Base-by-base conservation (phyloP, 2,888 invertebrate genomes). In the Pristionchus entomophagus region DNA sequence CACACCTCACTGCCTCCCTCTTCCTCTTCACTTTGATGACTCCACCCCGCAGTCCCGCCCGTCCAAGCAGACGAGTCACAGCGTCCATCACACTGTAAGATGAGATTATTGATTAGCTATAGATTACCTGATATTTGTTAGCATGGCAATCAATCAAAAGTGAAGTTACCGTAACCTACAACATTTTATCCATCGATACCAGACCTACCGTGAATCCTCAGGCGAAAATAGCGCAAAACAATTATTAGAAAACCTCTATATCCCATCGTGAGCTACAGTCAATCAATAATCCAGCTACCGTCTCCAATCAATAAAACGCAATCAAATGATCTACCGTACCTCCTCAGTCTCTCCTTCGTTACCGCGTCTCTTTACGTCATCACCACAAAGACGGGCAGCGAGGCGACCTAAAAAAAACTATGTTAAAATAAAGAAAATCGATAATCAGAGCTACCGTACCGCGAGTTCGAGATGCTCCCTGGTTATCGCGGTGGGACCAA, bases 321-420 rank as follows among this genome's bases (percentile, higher is more conserved):
- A n/a, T n/a, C n/a, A 22, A 59, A 77, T 38, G 22, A 26, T 26
- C 65, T 65, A 65, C 65, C 65, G 69, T 49, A 90, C 87, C 69
- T 84, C 51, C 95, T 94, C 35, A 95, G 91, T 78, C 94, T 92
- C 29, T 91, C 89, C 56, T 93, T 91, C 6, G 93, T 93, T n/a
- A 96, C 96, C 86, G 97, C 95, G 94, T 99, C 99, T 86, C 96
- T 96, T 95, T 99, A 99, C 87, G 97, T 97, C 87, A 99, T 95
- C 0, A 98, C 97, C 26, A 97, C 96, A 94, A 98, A 97, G 94
- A 98, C 96, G 0, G 99, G 98, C 91, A 95, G 95, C 84, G 94
- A 94, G 77, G 95, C 91, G 0, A 95, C 95, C 32, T 29, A 14
- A 45, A 45, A 45, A n/a, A n/a, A n/a, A n/a, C n/a, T n/a, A n/a